Conservation (phyloP, 2,113 vertebrate species). For the Percopsis transmontana region DNA sequence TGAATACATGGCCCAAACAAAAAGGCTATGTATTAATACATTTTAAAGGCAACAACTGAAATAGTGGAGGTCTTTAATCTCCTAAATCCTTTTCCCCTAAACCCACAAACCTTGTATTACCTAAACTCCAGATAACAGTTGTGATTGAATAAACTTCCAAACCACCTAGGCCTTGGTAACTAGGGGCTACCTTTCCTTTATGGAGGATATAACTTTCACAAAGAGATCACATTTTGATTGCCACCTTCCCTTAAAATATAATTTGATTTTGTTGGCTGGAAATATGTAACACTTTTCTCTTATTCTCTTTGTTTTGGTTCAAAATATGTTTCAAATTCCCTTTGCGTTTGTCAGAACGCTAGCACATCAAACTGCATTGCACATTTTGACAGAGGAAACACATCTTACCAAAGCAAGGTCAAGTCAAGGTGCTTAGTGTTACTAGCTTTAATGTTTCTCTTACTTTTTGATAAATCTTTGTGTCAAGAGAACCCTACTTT, state of each 20-base stretch:
- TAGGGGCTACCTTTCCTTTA: no score
- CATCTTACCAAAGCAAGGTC: not conserved
- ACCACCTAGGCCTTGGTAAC: no score
- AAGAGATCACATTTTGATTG: not conserved
- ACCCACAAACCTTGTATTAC: no score
- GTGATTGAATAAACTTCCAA: not conserved
- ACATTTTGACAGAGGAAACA: not conserved
- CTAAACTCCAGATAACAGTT: not conserved
- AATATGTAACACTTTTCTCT: not conserved
- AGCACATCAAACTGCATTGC: not conserved
- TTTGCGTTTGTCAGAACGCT: not conserved
- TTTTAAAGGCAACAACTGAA: no score
- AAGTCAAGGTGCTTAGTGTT: not conserved
- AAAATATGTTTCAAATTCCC: not conserved
- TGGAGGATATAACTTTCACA: not conserved
- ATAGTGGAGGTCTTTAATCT: conserved; percentile 11
- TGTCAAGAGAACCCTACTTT: not conserved
- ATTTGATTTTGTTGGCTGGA: not conserved
- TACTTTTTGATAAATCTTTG: conserved; percentile 3
- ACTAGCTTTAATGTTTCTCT: not conserved
- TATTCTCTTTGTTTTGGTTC: not conserved
- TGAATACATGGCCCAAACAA: conserved; percentile 26
- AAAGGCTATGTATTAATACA: conserved; percentile 9
- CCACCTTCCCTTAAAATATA: not conserved
- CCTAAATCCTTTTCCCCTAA: not conserved